phyloP scores from a whole-genome alignment of 23 tunicate species.

The Ascidia mentula region DNA sequence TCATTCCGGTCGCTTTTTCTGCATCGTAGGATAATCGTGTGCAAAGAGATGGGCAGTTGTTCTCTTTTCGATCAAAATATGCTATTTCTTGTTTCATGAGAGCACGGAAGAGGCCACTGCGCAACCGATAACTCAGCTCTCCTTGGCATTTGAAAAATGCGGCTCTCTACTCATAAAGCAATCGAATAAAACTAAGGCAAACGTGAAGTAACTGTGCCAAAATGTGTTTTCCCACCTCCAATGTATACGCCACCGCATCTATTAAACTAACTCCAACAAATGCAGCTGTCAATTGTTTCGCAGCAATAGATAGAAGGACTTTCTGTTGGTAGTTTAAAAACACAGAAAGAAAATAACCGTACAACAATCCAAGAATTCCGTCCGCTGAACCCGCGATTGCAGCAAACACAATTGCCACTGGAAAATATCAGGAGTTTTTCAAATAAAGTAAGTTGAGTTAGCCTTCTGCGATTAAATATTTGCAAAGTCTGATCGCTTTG shows the following conservation, averaged over 20 bases:
- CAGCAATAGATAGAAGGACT: not conserved
- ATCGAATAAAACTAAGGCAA: not conserved
- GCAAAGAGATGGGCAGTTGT: not conserved
- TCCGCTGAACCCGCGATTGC: not conserved
- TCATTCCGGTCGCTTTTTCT: constrained; percentile 1
- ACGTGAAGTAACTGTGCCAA: not conserved
- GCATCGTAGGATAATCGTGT: not conserved
- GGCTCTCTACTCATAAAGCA: not conserved
- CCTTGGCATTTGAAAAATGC: not conserved
- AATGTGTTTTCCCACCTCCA: not conserved
- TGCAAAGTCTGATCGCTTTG: too few species aligned
- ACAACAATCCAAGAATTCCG: not conserved
- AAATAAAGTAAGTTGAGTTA: too few species aligned
- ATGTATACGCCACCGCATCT: not conserved
- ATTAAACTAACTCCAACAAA: not conserved
- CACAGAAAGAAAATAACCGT: not conserved
- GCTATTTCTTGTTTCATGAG: not conserved
- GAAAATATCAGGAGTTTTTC: too few species aligned
- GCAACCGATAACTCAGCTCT: not conserved
- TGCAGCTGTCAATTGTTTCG: not conserved
- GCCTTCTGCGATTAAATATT: too few species aligned
- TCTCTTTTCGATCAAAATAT: not conserved
- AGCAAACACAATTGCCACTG: not conserved
- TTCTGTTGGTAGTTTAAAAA: not conserved
- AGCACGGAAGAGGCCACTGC: not conserved